Conservation (phyloP, 2,113 vertebrate species). For the Ceyx melanurus region DNA sequence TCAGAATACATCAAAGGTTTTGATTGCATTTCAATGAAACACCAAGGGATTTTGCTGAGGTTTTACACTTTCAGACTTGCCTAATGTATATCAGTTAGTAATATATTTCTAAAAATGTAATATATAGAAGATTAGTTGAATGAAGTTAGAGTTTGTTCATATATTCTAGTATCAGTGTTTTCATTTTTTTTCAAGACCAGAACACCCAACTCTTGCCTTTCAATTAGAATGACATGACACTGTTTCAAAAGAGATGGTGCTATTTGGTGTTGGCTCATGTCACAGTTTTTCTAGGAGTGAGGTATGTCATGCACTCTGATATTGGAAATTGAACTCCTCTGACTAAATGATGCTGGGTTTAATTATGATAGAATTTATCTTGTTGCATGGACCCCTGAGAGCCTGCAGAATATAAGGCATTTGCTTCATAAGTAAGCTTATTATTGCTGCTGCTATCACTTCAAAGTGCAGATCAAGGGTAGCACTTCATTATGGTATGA, state of each 20-base stretch:
- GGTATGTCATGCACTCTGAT: neutral
- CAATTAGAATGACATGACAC: neutral
- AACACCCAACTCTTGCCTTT: neutral
- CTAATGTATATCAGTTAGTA: neutral
- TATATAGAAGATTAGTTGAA: neutral
- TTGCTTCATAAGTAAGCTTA: neutral
- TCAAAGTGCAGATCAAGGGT: neutral
- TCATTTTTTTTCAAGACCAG: neutral
- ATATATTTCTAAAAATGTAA: neutral
- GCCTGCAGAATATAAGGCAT: neutral
- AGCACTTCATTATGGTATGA: neutral
- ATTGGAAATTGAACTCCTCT: neutral
- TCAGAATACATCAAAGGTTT: neutral
- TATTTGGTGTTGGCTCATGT: neutral
- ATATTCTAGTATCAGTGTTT: neutral
- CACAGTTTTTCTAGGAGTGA: neutral
- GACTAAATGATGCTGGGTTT: neutral
- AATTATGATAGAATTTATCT: neutral
- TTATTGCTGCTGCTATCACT: neutral
- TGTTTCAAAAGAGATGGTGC: neutral
- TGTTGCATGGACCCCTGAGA: neutral
- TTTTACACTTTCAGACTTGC: neutral
- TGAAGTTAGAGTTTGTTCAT: neutral
- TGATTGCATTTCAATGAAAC: neutral
- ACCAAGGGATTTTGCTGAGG: neutral